Conservation (phyloP, 2,113 vertebrate genomes). For the Malurus melanocephalus region DNA sequence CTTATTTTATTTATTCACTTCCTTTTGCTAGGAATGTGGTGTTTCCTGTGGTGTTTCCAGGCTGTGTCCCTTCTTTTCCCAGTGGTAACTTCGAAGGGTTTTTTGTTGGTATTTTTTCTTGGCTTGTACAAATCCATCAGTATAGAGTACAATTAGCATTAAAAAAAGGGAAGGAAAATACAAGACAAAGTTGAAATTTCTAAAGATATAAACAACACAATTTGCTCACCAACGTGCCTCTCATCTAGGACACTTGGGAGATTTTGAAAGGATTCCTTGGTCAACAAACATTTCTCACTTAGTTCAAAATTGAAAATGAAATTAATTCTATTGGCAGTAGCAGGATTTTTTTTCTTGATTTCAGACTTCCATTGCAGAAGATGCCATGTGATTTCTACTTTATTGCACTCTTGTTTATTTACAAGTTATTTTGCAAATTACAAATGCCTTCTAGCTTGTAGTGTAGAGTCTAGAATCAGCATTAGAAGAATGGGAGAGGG, state of each 20-base stretch:
- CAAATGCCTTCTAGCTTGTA: background rate
- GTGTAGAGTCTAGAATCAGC: background rate
- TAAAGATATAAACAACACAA: background rate
- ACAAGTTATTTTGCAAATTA: background rate
- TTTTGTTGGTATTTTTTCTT: background rate
- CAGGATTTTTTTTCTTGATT: background rate
- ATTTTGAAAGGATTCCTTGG: background rate
- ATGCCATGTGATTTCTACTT: background rate
- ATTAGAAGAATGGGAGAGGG: background rate
- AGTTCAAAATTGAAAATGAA: background rate
- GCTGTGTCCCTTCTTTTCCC: background rate
- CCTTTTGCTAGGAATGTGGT: background rate
- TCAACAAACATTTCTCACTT: background rate
- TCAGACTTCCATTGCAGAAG: background rate
- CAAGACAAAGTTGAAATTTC: background rate
- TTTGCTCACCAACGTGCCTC: rapidly evolving
- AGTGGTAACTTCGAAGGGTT: no score
- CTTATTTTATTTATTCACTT: background rate
- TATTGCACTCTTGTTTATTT: background rate
- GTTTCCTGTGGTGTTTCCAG: background rate
- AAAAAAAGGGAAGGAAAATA: background rate
- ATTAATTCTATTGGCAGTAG: background rate
- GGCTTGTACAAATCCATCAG: background rate
- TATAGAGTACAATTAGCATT: background rate
- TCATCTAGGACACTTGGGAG: background rate